A percentile compares a stretch with the other conserved stretches of the same genome.
phyloP scores from a whole-genome alignment of 2,113 vertebrate genomes.

The Ptyas mucosa region DNA sequence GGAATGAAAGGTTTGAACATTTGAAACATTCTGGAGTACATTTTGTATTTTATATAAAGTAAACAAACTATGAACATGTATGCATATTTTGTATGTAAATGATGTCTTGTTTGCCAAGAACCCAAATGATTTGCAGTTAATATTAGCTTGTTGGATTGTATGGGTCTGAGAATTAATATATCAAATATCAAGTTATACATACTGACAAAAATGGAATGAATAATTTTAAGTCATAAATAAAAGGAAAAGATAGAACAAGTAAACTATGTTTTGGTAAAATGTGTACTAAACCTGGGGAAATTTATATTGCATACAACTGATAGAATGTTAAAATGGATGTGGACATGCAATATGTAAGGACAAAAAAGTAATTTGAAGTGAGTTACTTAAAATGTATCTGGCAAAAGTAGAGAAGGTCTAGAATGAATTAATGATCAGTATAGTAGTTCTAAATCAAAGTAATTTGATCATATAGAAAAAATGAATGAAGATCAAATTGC shows the following conservation, averaged over 20 bases:
- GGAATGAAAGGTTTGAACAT: slow-evolving; percentile 75
- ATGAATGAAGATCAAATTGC: background rate
- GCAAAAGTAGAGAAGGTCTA: background rate
- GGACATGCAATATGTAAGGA: background rate
- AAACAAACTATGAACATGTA: background rate
- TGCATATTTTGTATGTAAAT: background rate
- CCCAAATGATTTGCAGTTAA: background rate
- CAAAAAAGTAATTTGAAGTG: background rate
- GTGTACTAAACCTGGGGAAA: background rate
- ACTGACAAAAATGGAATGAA: background rate
- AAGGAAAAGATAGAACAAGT: background rate
- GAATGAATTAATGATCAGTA: background rate
- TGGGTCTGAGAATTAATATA: background rate
- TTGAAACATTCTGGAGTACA: background rate
- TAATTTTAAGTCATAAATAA: background rate
- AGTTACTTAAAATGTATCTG: background rate
- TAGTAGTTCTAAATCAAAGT: background rate
- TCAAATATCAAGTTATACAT: background rate
- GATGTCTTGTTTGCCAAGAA: background rate
- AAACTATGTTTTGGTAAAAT: background rate
- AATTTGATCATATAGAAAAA: background rate
- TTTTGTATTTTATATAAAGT: background rate
- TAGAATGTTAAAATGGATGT: background rate
- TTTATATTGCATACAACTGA: background rate
- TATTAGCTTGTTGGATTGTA: background rate